Evolutionary conservation across 1,140 invertebrate genomes (phyloP).

Genomic region (Capitella teleta): DNA sequence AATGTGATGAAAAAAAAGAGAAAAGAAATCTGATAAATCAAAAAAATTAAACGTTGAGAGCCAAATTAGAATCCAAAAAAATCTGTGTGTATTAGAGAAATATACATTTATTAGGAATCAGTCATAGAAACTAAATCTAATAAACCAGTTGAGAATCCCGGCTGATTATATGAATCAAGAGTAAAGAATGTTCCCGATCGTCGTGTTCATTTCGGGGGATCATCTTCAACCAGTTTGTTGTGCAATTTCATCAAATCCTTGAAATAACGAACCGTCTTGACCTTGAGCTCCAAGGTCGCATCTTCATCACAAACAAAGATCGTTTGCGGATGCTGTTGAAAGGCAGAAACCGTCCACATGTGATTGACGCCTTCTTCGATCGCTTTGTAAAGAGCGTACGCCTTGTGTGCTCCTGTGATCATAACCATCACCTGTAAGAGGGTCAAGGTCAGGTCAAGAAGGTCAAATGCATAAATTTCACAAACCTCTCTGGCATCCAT

Average conservation of each 20-base stretch:
- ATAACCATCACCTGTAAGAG: slow-evolving; percentile 78
- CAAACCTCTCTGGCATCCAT: slow-evolving; percentile 88
- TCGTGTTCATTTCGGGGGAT: too few species aligned
- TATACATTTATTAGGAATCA: too few species aligned
- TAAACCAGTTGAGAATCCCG: too few species aligned
- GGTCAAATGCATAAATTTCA: not conserved
- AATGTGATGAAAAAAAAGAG: too few species aligned
- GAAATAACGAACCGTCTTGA: slow-evolving; percentile 99
- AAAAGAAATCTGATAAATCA: too few species aligned
- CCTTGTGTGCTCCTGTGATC: slow-evolving; percentile 94
- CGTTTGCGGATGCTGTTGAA: slow-evolving; percentile 57
- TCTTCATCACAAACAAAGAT: slow-evolving; percentile 96
- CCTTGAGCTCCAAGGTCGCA: slow-evolving; percentile 88
- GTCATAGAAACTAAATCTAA: too few species aligned
- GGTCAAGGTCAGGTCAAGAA: not conserved
- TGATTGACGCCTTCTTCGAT: slow-evolving; percentile 96
- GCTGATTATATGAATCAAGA: too few species aligned
- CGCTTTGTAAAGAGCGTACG: slow-evolving; percentile 90
- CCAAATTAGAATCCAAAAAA: too few species aligned
- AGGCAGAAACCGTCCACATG: slow-evolving; percentile 99
- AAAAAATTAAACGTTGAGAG: too few species aligned
- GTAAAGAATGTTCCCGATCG: too few species aligned
- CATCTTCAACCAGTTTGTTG: slow-evolving; percentile 43
- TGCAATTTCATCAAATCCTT: slow-evolving; percentile 54
- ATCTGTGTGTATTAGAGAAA: too few species aligned